Percentiles rank a stretch among this genome's conserved stretches.
phyloP scores from a whole-genome alignment of 2,797 vertebrate genomes.

The Darevskia mixta region DNA sequence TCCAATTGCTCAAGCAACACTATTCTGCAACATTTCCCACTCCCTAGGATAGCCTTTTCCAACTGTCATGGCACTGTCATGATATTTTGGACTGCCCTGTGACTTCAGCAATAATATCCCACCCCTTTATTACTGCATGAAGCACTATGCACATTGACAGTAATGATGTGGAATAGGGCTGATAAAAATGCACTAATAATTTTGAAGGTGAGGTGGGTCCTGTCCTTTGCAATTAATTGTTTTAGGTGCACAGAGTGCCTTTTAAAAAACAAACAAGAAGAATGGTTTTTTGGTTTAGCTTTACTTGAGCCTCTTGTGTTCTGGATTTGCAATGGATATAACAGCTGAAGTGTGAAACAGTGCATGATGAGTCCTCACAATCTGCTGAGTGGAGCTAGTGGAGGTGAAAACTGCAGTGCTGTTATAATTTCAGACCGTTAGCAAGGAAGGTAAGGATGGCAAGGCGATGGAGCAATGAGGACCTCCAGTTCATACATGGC shows the following conservation, averaged over 20 bases:
- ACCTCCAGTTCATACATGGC: not conserved
- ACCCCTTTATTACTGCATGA: too few relatives aligned
- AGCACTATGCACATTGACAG: too few relatives aligned
- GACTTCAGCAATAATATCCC: too few relatives aligned
- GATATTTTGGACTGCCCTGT: too few relatives aligned
- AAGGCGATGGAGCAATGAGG: not conserved
- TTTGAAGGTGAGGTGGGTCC: not conserved
- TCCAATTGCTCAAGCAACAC: too few relatives aligned
- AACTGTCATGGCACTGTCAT: too few relatives aligned
- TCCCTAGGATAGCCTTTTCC: too few relatives aligned
- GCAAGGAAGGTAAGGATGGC: constrained; percentile 21
- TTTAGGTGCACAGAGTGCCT: not conserved
- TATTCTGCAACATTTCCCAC: too few relatives aligned
- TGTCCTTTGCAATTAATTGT: not conserved
- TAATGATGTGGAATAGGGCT: too few relatives aligned
- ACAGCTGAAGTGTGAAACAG: constrained; percentile 20
- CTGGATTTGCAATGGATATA: not conserved
- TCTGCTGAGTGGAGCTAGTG: constrained; percentile 27
- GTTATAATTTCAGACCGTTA: constrained; percentile 27
- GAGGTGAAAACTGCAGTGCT: constrained; percentile 38
- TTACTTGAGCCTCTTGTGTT: not conserved
- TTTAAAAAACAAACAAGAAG: not conserved
- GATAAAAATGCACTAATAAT: not conserved
- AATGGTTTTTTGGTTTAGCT: not conserved
- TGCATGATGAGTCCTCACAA: not conserved